A percentile compares a stretch with the other conserved stretches of the same genome.
Evolutionary conservation across 2,888 invertebrate genomes (phyloP).

Genomic region (Noctua janthina): DNA sequence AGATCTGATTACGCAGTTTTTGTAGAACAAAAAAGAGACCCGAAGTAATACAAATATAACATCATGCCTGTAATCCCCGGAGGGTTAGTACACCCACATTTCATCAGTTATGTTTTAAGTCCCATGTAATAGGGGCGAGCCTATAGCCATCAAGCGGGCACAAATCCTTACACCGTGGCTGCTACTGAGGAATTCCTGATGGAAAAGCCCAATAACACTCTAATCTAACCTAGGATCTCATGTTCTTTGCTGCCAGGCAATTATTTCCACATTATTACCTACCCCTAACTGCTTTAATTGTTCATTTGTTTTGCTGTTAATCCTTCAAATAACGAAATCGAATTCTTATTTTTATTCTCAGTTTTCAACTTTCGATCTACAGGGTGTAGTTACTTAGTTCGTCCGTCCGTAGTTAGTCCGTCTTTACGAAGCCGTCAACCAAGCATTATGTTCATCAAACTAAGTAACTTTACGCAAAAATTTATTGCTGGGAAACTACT

Average conservation of each 20-base stretch:
- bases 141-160: not conserved
- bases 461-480: no score
- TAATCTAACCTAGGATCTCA: no score
- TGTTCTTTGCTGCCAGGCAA: not conserved
- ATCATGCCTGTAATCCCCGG: no score
- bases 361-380: not conserved
- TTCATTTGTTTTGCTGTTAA: not conserved
- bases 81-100: no score
- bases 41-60: not conserved
- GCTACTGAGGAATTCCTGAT: not conserved
- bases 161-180: not conserved
- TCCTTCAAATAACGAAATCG: not conserved
- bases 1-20: not conserved
- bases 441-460: no score
- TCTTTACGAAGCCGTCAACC: no score
- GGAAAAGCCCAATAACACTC: not conserved
- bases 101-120: not conserved
- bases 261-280: no score
- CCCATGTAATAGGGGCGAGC: not conserved
- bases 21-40: not conserved
- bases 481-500: no score
- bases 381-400: no score
- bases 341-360: not conserved
- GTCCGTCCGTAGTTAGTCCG: no score
- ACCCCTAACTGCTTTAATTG: not conserved